Evolutionary conservation across 2,797 vertebrate genomes (phyloP), one percentile per base, ranked within the genome.

Genomic region (Takifugu ocellatus): DNA sequence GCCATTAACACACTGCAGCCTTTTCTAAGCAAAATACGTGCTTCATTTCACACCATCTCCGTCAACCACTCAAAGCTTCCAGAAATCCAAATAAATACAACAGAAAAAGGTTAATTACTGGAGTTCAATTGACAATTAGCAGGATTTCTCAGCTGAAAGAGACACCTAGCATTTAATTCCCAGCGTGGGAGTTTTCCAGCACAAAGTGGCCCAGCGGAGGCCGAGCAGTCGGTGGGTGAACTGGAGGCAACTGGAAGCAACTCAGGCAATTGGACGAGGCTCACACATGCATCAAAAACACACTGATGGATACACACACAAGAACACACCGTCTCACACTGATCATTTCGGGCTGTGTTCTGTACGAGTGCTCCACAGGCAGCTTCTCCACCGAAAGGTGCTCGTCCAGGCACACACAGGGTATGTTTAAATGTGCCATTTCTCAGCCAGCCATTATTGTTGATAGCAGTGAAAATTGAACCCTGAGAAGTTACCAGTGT

Each of bases 311-410:
- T 8, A 43, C 53, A 69, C 36, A 46, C 45, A 29, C 58, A 53
- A 25, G 27, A 26, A 63, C 59, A 73, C 68, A 39, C 48, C 58
- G 46, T 54, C 62, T 51, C 54, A 52, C 66, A 51, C 56, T 64
- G 52, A 72, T 59, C 56, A 71, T 69, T 49, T 66, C 52, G 70
- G 51, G 65, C 56, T 70, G 55, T 68, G 72, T 61, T 74, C 68
- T 67, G 51, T 51, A 77, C 55, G 55, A 75, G 70, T 63, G 69
- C 49, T 63, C 57, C n/a, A 47, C 63, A 56, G 60, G 63, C 73
- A 79, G 75, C 75, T 70, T 63, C 60, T 70, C 42, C 42, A 47
- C 65, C 51, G 36, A 68, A 25, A 62, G 26, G 29, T 42, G n/a
- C 51, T 68, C 61, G 59, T 61, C 66, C 48, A 66, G 45, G 50